phyloP scores from a whole-genome alignment of 2,797 vertebrate species.

The Notoglanidium macrostoma region DNA sequence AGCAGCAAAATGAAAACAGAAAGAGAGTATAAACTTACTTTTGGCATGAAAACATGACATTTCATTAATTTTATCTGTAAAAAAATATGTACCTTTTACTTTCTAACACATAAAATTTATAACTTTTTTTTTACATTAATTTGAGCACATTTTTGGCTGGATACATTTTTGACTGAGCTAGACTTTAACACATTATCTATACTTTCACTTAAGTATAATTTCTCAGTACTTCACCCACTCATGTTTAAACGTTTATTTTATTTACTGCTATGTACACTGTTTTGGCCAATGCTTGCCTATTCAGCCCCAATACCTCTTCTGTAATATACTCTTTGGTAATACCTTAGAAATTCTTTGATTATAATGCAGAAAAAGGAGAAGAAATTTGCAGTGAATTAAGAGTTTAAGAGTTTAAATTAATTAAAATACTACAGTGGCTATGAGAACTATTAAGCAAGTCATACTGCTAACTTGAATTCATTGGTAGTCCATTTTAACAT shows the following conservation, averaged over 20 bases:
- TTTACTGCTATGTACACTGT: background rate
- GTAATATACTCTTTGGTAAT: conserved; percentile 1
- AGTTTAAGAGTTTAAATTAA: background rate
- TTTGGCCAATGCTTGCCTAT: too few relatives aligned
- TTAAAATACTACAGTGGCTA: background rate
- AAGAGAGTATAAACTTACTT: background rate
- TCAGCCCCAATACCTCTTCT: background rate
- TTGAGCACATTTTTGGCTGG: background rate
- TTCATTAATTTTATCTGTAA: background rate
- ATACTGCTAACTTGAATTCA: background rate
- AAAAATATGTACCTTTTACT: background rate
- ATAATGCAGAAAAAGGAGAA: background rate
- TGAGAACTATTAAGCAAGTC: background rate
- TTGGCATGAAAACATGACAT: background rate
- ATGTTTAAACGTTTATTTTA: background rate
- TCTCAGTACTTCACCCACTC: background rate
- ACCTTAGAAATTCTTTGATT: background rate
- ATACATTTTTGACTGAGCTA: background rate
- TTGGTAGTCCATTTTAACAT: background rate
- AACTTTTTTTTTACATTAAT: too few relatives aligned
- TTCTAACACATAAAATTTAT: background rate
- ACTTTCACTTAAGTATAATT: background rate
- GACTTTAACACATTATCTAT: background rate
- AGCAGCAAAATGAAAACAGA: background rate
- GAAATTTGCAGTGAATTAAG: background rate